Evolutionary conservation across 1,140 invertebrate species (phyloP), one percentile per base, ranked within the genome.

Genomic region (Ptiloglossa arizonensis): DNA sequence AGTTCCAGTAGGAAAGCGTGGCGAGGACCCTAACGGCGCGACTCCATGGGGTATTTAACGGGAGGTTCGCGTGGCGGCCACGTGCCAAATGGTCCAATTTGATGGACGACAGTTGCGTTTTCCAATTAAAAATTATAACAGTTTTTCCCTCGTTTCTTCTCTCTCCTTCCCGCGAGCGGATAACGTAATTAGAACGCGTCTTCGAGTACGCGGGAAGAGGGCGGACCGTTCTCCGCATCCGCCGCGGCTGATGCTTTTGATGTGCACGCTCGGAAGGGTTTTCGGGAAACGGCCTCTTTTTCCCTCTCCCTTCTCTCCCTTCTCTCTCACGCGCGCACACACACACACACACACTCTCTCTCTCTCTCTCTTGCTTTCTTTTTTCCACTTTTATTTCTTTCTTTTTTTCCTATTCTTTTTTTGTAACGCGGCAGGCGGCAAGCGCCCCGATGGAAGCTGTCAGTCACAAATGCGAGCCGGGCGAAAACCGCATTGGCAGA

Each of bases 61-160:
- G 78, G 44, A 70, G 64, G 35, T 72, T 85, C 80, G 74, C 81
- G 78, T 81, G 81, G 78, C 72, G 56, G 77, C 72, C 84, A 83
- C 84, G 83, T 85, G 83, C 82, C 81, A 83, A 86, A 86, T 76
- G 81, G 79, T 84, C 81, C 85, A 86, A 86, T 84, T 86, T 87
- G 59, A 56, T 54, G 54, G 62, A 72, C 81, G 79, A 81, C 84
- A 86, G 85, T 83, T 86, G 85, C 64, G 80, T 80, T 75, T 56
- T 60, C 84, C 85, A 86, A 86, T 86, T 86, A 86, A 86, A 86
- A 86, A 81, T 64, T 79, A 59, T 80, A 86, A 81, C 84, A 67
- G 79, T 85, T 81, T 70, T 76, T 81, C 73, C 75, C 63, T 74
- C 70, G 69, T 76, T 75, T 80, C 54, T 52, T 62, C 73, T 57